Evolutionary conservation across 2,888 invertebrate species (phyloP), one percentile per base, ranked within the genome.

Genomic region (Sarcophaga variegata): DNA sequence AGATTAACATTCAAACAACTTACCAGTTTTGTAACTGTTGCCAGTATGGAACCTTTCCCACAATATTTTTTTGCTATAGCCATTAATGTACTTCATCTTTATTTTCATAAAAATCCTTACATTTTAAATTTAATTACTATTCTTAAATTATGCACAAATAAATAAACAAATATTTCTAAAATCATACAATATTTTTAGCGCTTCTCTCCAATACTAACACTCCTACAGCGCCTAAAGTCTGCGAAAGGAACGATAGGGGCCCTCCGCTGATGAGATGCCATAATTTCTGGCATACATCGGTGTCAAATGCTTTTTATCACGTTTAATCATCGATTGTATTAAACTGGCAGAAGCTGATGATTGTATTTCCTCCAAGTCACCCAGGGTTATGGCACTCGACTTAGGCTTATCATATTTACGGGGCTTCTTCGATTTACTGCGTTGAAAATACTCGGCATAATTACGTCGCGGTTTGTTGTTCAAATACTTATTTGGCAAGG

Each of bases 311-410:
- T 93, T 90, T 59, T 92, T 92, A 76, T 93, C 93, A 22, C 90
- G 90, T 20, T 90, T 89, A 20, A 93, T 91, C 92, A 93, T 93
- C 6, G 93, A 91, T 81, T 93, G 91, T 4, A 93, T 90, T 20
- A 93, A 88, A 66, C 90, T 90, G 59, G 92, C 90, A 3, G 93
- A 92, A 17, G 93, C 93, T 4, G 89, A 88, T 10, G 88, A 89
- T 80, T 93, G 93, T 71, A 92, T 91, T 45, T 88, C 89, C 0
- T 89, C 88, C 10, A 83, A 69, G 0, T 85, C 82, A 2, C 88
- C 88, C 74, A 91, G 90, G 5, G 88, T 17, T 0, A 90, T 86
- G 0, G 90, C 89, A 2, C 90, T 89, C 6, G 89, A 88, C 1
- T 90, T 90, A 0, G 88, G 37, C 0, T 85, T 17, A n/a, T 87